These are phyloP conservation scores for Coracias cyanogaster DNA, from an alignment of 2,797 vertebrate genomes.

Conservation along the genomic window DNA sequence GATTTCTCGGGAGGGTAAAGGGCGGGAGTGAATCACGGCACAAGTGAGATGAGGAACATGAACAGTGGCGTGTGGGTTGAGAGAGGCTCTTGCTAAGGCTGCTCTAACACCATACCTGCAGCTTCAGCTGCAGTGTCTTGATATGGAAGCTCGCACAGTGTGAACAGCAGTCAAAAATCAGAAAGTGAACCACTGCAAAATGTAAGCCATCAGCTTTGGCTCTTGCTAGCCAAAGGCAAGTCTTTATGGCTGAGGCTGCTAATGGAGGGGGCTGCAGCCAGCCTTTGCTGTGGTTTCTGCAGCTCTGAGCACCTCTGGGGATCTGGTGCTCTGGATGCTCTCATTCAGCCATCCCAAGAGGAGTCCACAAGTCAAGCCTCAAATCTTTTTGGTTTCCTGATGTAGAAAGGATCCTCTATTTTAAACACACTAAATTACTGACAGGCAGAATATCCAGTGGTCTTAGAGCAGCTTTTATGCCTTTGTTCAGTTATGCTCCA, in stretches of 20 bases:
- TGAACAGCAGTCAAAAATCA: not conserved
- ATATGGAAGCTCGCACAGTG: not conserved
- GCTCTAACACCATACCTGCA: not conserved
- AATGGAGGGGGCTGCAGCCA: not conserved
- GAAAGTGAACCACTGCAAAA: not conserved
- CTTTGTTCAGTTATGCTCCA: not conserved
- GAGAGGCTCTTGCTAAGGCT: not conserved
- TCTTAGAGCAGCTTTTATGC: constrained; percentile 20
- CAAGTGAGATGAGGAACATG: not conserved
- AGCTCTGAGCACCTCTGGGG: not conserved
- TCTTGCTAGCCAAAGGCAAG: not conserved
- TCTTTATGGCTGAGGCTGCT: not conserved
- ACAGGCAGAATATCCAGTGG: not conserved
- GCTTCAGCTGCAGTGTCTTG: accelerated
- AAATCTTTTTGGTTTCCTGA: not conserved
- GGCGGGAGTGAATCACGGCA: not conserved
- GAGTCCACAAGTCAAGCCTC: not conserved
- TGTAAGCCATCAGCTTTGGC: not conserved
- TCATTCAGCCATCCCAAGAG: not conserved
- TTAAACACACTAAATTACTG: not conserved
- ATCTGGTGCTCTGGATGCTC: not conserved
- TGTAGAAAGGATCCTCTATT: not conserved
- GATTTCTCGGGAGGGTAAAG: not conserved
- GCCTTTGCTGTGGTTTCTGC: not conserved
- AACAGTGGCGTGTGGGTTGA: not conserved